Evolutionary conservation across 2,888 invertebrate species (phyloP).

Genomic region (Drosophila flavopinicola): DNA sequence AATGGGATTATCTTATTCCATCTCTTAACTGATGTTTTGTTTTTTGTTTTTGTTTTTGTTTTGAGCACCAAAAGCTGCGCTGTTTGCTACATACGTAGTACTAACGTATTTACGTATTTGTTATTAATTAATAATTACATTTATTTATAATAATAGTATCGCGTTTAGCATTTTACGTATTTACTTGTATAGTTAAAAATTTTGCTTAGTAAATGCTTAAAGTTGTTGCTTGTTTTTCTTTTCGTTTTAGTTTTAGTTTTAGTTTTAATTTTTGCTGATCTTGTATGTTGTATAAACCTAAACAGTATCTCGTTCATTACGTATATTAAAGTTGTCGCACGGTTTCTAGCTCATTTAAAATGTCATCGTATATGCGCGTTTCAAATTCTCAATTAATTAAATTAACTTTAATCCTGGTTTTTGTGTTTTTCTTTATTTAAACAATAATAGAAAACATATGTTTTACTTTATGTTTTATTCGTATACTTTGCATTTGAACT

Average conservation of each 20-base stretch:
- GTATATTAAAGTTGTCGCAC: slow-evolving; percentile 66
- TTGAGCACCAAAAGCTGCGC: slow-evolving; percentile 70
- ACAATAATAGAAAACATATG: slow-evolving; percentile 72
- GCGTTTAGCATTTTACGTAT: slow-evolving; percentile 57
- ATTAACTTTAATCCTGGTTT: slow-evolving; percentile 67
- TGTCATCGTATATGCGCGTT: slow-evolving; percentile 82
- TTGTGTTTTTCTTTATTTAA: slow-evolving; percentile 49
- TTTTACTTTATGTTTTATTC: slow-evolving; percentile 78
- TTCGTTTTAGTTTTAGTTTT: neutral
- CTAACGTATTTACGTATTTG: slow-evolving; percentile 27
- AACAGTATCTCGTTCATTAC: slow-evolving; percentile 62
- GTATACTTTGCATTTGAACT: slow-evolving; percentile 85
- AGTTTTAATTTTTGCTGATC: slow-evolving; percentile 30
- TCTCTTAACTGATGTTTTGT: slow-evolving; percentile 35
- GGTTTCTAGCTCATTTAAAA: slow-evolving; percentile 75
- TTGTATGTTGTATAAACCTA: slow-evolving; percentile 34
- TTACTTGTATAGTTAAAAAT: slow-evolving; percentile 52
- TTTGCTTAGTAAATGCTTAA: slow-evolving; percentile 74
- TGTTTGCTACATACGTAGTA: slow-evolving; percentile 39
- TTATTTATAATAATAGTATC: slow-evolving; percentile 62
- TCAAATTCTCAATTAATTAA: slow-evolving; percentile 71
- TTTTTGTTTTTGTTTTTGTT: neutral
- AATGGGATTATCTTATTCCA: slow-evolving; percentile 45
- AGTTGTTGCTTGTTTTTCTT: slow-evolving; percentile 52
- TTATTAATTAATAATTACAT: slow-evolving; percentile 55